A percentile compares a stretch with the other conserved stretches of the same genome.
These are phyloP conservation scores for Mizuhopecten yessoensis DNA, from an alignment of 1,140 invertebrate genomes.

Conservation along the genomic window DNA sequence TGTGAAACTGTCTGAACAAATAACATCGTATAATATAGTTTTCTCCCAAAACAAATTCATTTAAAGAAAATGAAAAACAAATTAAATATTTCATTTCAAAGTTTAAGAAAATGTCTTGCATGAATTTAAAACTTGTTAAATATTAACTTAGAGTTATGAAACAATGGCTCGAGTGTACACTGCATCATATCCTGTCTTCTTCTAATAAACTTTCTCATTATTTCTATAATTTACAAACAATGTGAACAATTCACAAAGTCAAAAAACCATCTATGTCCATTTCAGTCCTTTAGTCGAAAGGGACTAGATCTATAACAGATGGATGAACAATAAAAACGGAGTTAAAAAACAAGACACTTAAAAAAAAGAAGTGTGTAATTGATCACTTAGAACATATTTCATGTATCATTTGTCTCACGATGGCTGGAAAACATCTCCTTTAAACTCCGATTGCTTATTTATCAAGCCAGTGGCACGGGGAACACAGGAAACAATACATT, in stretches of 20 bases:
- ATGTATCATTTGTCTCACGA: neutral
- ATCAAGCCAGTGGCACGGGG: neutral
- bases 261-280: neutral
- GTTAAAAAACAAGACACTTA: neutral
- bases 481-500: slow-evolving; percentile 33
- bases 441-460: slow-evolving; percentile 28
- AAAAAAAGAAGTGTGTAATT: neutral
- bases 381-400: slow-evolving; percentile 34
- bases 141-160: too few species aligned
- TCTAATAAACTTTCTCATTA: too few species aligned
- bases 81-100: neutral
- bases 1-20: neutral
- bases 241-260: neutral
- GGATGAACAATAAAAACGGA: neutral
- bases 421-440: slow-evolving; percentile 29
- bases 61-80: too few species aligned
- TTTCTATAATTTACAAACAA: neutral
- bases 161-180: too few species aligned
- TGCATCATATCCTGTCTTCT: too few species aligned
- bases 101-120: too few species aligned
- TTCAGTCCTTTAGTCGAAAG: neutral
- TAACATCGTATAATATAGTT: too few species aligned
- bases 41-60: neutral
- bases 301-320: slow-evolving; percentile 12
- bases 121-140: too few species aligned